These are phyloP conservation scores for Microcebus tavaratra DNA, from an alignment of 2,113 vertebrate genomes.

Conservation along the genomic window DNA sequence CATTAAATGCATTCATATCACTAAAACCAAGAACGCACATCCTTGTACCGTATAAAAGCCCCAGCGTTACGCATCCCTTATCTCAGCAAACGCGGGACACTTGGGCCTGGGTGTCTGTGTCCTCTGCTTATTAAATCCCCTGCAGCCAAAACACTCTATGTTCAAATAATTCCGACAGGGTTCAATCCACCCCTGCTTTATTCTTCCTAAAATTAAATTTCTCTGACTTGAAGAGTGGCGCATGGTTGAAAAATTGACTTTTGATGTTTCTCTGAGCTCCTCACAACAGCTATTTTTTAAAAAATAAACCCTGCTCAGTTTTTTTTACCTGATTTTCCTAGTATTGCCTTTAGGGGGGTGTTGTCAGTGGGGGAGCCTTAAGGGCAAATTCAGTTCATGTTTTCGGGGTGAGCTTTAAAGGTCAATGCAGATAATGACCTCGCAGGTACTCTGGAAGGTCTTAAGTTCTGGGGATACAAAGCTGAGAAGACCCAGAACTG, in stretches of 20 bases:
- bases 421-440: background rate
- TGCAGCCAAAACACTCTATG: background rate
- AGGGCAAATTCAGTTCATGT: background rate
- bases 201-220: conserved; percentile 51
- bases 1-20: background rate
- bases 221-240: conserved; percentile 5
- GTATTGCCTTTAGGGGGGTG: background rate
- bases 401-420: background rate
- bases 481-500: background rate
- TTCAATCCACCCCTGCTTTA: background rate
- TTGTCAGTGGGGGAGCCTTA: background rate
- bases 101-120: background rate
- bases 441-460: fast-evolving
- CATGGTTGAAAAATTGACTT: background rate
- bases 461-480: background rate
- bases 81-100: fast-evolving
- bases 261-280: conserved; percentile 24
- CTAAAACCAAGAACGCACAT: background rate
- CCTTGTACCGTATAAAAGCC: fast-evolving
- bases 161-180: background rate
- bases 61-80: fast-evolving
- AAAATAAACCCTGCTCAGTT: background rate
- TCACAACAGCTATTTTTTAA: background rate
- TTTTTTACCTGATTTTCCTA: background rate
- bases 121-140: background rate